phyloP scores from a whole-genome alignment of 2,113 vertebrate species.

The Ptyas mucosa region DNA sequence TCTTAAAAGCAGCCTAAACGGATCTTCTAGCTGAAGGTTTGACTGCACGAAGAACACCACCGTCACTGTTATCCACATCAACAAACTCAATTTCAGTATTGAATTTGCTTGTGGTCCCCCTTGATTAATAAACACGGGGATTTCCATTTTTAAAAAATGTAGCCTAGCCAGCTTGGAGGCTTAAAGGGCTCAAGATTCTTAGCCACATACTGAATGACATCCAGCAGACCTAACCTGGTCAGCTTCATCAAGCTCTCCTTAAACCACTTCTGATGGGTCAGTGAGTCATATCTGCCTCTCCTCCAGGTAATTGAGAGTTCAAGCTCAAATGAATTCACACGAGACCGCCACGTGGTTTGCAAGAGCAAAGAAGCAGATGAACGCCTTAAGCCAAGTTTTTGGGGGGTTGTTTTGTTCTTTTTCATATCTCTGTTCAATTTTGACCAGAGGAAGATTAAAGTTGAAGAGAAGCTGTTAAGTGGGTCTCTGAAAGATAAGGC shows the following conservation, averaged over 20 bases:
- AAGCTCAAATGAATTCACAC: constrained; percentile 24
- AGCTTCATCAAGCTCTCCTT: not conserved
- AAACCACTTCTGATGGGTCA: constrained; percentile 20
- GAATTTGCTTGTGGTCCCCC: not conserved
- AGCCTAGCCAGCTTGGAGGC: not conserved
- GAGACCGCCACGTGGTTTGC: constrained; percentile 40
- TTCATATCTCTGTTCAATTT: constrained; percentile 55
- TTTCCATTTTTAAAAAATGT: not conserved
- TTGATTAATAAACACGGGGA: constrained; percentile 7
- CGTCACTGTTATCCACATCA: not conserved
- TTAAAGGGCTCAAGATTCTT: not conserved
- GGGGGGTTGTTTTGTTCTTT: constrained; percentile 24
- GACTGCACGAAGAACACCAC: not conserved
- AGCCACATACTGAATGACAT: not conserved
- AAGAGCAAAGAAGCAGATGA: constrained; percentile 38
- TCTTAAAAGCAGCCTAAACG: not conserved
- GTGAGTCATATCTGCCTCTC: constrained; percentile 26
- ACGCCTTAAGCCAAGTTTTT: constrained; percentile 42
- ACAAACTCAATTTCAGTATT: not conserved
- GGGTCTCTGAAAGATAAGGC: constrained; percentile 64
- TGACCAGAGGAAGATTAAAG: constrained; percentile 61
- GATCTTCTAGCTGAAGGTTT: not conserved
- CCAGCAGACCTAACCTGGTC: constrained; percentile 21
- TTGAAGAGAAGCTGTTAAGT: constrained; percentile 60
- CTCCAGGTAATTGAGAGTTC: constrained; percentile 28